Conservation (phyloP, 2,888 invertebrate species). For the Oligia fasciuncula region DNA sequence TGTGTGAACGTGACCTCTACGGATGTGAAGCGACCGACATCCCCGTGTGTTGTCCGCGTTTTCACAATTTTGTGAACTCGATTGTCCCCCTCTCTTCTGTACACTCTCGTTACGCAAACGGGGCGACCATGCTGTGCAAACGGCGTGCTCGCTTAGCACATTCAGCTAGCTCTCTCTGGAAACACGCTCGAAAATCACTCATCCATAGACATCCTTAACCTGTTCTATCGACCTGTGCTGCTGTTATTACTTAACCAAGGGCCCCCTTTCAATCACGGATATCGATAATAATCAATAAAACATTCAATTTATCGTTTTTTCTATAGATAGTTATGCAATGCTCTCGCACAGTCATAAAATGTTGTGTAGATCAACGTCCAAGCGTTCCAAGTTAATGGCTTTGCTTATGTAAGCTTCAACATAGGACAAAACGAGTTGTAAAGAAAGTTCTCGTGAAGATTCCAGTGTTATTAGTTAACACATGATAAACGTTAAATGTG, state of each 20-base stretch:
- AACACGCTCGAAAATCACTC: background rate
- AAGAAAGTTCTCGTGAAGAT: conserved; percentile 51
- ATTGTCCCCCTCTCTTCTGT: background rate
- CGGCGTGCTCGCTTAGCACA: background rate
- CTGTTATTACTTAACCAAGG: no score
- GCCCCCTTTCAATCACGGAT: background rate
- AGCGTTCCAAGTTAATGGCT: conserved; percentile 18
- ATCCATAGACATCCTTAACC: no score
- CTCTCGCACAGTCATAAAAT: conserved; percentile 20
- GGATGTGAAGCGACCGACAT: background rate
- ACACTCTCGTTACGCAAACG: background rate
- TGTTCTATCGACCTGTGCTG: no score
- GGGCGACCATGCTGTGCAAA: background rate
- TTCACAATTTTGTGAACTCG: background rate
- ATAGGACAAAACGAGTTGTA: conserved; percentile 44
- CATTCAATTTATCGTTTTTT: background rate
- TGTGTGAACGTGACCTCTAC: background rate
- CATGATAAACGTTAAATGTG: background rate
- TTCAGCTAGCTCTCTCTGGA: background rate
- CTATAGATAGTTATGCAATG: conserved; percentile 32
- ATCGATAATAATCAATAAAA: background rate
- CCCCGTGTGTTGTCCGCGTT: background rate
- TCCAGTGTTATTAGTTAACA: conserved; percentile 20
- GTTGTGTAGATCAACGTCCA: conserved; percentile 32
- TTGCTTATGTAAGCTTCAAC: conserved; percentile 46